Evolutionary conservation across 2,888 invertebrate genomes (phyloP).

Genomic region (Lasioglossum oenotherae): DNA sequence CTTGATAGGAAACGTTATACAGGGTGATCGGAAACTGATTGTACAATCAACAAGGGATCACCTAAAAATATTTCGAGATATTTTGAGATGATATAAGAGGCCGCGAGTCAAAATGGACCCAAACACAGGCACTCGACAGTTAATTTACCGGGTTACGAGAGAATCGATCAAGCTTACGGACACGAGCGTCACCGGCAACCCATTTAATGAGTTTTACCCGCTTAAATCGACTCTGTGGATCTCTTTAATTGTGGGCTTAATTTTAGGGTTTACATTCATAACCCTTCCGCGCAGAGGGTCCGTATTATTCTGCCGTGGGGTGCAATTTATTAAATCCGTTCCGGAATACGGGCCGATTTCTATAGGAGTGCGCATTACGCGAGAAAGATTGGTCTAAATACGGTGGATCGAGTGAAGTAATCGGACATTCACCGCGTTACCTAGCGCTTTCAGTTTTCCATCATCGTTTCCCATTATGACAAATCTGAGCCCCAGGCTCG

Average conservation of each 20-base stretch:
- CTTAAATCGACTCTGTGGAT: constrained; percentile 61
- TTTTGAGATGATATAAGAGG: background rate
- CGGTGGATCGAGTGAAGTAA: background rate
- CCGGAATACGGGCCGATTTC: constrained; percentile 43
- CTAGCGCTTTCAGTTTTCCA: constrained; percentile 1
- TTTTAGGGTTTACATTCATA: constrained; percentile 76
- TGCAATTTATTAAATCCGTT: constrained; percentile 72
- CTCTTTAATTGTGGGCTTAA: constrained; percentile 76
- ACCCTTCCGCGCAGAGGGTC: constrained; percentile 73
- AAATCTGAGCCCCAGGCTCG: background rate
- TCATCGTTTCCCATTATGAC: constrained; percentile 8
- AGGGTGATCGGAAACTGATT: too few relatives aligned
- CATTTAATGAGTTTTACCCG: constrained; percentile 47
- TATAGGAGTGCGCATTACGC: constrained; percentile 17
- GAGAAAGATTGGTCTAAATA: constrained; percentile 16
- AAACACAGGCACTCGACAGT: background rate
- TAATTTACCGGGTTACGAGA: background rate
- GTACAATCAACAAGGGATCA: too few relatives aligned
- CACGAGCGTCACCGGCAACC: constrained; percentile 17
- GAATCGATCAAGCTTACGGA: constrained; percentile 30
- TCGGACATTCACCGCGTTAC: constrained; percentile 12
- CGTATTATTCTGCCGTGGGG: constrained; percentile 56
- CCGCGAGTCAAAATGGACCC: background rate
- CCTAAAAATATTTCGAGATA: background rate
- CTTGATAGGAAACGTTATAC: too few relatives aligned